Base-by-base conservation (phyloP, 2,113 vertebrate genomes). In the Tauraco erythrolophus region DNA sequence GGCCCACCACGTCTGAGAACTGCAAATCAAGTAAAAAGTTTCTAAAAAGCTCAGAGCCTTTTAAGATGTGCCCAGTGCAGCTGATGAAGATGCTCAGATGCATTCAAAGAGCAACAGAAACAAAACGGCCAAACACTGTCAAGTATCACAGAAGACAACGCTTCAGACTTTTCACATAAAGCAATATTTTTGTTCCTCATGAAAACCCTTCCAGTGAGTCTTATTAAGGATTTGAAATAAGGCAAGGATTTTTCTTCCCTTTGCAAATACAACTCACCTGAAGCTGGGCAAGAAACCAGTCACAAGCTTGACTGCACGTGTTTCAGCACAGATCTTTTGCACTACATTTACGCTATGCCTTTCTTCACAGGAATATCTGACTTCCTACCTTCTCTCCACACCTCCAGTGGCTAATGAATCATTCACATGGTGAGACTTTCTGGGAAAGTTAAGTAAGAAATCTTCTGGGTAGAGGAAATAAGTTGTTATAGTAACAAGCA, bases 401-500 rank as follows among this genome's bases (percentile, higher is more conserved):
- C 37, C 75, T 89, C 81, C 41, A 46, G 81, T 10, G 35, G 80
- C 80, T 90, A 95, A 96, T 89, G 88, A 94, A 97, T 69, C 91
- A 82, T 33, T 51, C 58, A 66, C 35, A 51, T 1, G 24, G 58
- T 4, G 45, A 94, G 92, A 70, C 87, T 54, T 78, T 84, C 91
- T 89, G 53, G 51, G 80, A 87, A 85, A 94, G 77, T 65, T 68
- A 86, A 88, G 78, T 21, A 82, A 96, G 84, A 78, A 95, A 79
- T 92, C 90, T 95, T 90, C 86, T 54, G 88, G 83, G 94, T 90
- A 96, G 94, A 92, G 81, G 91, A 97, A 95, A 14, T 95, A 95
- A 98, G 94, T 96, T 96, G 97, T 75, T 97, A 98, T 88, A 98
- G 97, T 96, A 97, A 94, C 93, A 94, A 57, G 68, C 77, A 33